These are phyloP conservation scores for Esox masquinongy DNA, from an alignment of 2,797 vertebrate genomes.

Conservation along the genomic window DNA sequence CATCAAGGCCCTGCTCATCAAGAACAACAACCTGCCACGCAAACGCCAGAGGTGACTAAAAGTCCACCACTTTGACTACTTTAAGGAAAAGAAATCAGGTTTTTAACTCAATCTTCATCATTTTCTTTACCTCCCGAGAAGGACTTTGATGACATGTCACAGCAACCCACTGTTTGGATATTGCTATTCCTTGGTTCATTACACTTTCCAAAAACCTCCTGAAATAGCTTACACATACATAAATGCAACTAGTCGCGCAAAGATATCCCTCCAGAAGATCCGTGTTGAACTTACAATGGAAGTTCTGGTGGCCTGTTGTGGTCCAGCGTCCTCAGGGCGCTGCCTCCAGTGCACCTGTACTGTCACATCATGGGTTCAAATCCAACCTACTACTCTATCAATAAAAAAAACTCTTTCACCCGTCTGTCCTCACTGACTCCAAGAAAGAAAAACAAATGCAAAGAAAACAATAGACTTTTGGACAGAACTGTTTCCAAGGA, in stretches of 20 bases:
- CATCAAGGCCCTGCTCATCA: conserved; percentile 94
- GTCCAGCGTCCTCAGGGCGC: too few species aligned
- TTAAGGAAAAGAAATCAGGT: neutral
- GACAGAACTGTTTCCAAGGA: neutral
- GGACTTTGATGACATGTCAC: neutral
- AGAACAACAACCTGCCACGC: conserved; percentile 95
- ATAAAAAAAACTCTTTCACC: too few species aligned
- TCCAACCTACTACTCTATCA: too few species aligned
- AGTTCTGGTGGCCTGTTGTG: too few species aligned
- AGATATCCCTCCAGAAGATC: neutral
- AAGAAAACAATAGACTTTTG: neutral
- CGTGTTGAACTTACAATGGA: neutral
- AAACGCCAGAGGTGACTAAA: conserved; percentile 87
- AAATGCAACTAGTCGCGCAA: neutral
- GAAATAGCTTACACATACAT: neutral
- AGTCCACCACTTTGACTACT: neutral
- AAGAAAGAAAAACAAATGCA: too few species aligned
- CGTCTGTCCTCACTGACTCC: too few species aligned
- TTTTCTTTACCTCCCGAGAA: neutral
- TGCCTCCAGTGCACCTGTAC: too few species aligned
- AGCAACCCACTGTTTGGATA: neutral
- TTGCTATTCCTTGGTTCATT: neutral
- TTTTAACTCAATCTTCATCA: neutral
- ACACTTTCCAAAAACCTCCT: neutral
- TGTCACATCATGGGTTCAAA: too few species aligned